phyloP scores from a whole-genome alignment of 1,140 invertebrate species.

The Diuraphis noxia region DNA sequence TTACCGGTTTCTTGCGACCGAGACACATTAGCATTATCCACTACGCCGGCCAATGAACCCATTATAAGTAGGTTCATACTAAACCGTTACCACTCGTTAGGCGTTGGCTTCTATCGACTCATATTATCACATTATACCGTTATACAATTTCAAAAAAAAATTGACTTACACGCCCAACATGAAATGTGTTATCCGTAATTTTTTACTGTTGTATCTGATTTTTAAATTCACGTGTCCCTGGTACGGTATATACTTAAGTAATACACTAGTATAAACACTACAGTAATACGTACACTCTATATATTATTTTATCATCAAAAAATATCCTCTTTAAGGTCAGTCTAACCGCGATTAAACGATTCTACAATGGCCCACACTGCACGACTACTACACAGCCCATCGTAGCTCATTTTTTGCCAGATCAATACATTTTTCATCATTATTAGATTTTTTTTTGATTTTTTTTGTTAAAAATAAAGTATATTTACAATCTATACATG shows the following conservation, averaged over 20 bases:
- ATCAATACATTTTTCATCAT: background rate
- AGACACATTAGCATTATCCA: background rate
- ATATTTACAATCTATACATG: no score
- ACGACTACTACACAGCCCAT: no score
- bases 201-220: background rate
- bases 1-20: background rate
- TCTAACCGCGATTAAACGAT: no score
- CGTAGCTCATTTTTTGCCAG: background rate
- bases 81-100: background rate
- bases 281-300: no score
- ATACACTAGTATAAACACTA: no score
- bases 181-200: background rate
- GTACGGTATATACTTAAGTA: no score
- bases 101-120: background rate
- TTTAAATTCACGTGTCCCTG: background rate
- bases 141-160: background rate
- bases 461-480: no score
- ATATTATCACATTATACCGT: background rate
- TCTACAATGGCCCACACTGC: background rate
- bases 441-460: no score
- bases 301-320: no score
- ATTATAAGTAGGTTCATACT: background rate
- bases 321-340: no score
- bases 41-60: background rate
- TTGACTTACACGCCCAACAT: background rate